Base-by-base conservation (phyloP, 1,140 invertebrate species). In the Luehdorfia chinensis region DNA sequence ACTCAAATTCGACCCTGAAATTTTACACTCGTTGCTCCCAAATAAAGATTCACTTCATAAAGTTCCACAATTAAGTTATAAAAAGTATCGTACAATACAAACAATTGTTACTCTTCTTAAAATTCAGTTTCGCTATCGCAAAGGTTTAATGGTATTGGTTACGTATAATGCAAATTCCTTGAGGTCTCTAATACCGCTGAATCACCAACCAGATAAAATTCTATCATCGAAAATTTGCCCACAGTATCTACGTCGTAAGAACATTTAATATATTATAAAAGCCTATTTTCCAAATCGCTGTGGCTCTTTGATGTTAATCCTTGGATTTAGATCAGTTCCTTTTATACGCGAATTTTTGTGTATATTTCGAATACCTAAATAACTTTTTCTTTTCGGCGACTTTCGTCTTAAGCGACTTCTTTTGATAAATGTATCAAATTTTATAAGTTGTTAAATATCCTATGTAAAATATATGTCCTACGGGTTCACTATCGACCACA, bases 181-280 rank as follows among this genome's bases (percentile, higher is more conserved):
- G 6, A 9, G 33, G 19, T 9, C 18, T 36, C 16, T 13, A 49
- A 46, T 46, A 55, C 54, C 55, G 30, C 55, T 50, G 55, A 63
- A 71, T 37, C 12, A 21, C 34, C 18, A 37, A 37, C 34, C 34
- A 37, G 11, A 23, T 21, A 37, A 71, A 72, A 68, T 66, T 69
- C 55, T 50, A 51, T 57, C 53, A 61, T 64, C 58, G 47, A 56
- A 68, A 61, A 71, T 75, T 63, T 53, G 67, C 69, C 71, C 67
- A 75, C 75, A 55, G 68, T 72, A 74, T 69, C 66, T 68, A 68
- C 58, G 51, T 68, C 66, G 53, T 73, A 68, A 75, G 77, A 79
- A 74, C 53, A 75, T 77, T 81, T 74, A n/a, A n/a, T n/a, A n/a
- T n/a, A n/a, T 59, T 77, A 70, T 78, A 78, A 83, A 79, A 78